Evolutionary conservation across 1,140 invertebrate genomes (phyloP).

Genomic region (Lepidurus arcticus): DNA sequence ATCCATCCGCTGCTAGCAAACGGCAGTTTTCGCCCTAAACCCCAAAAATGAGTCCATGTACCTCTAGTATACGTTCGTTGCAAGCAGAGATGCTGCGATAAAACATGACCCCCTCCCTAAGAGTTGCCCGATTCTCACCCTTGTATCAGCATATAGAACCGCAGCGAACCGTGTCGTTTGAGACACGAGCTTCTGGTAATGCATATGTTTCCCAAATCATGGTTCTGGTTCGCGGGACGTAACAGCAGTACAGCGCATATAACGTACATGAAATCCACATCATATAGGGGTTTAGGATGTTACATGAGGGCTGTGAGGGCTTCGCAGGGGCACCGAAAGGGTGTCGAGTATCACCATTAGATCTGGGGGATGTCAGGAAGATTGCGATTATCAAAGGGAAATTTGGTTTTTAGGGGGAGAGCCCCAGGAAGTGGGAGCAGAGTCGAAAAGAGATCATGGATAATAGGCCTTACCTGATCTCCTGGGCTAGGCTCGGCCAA

Average conservation of each 20-base stretch:
- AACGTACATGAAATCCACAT: neutral
- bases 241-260: neutral
- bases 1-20: neutral
- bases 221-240: neutral
- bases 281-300: neutral
- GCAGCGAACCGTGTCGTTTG: neutral
- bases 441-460: slow-evolving; percentile 1
- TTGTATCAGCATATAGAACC: neutral
- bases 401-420: neutral
- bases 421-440: slow-evolving; percentile 10
- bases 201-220: slow-evolving; percentile 15
- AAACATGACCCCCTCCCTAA: neutral
- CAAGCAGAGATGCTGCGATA: slow-evolving; percentile 6
- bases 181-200: neutral
- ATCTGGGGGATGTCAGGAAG: neutral
- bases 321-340: neutral
- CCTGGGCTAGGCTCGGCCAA: neutral
- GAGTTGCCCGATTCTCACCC: neutral
- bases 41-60: neutral
- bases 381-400: slow-evolving; percentile 10
- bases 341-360: slow-evolving; percentile 18
- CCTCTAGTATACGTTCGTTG: neutral
- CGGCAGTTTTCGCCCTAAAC: neutral
- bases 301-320: neutral
- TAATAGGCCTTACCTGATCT: slow-evolving; percentile 7